Conservation (phyloP, 2,113 vertebrate species). For the Brachirus orientalis region DNA sequence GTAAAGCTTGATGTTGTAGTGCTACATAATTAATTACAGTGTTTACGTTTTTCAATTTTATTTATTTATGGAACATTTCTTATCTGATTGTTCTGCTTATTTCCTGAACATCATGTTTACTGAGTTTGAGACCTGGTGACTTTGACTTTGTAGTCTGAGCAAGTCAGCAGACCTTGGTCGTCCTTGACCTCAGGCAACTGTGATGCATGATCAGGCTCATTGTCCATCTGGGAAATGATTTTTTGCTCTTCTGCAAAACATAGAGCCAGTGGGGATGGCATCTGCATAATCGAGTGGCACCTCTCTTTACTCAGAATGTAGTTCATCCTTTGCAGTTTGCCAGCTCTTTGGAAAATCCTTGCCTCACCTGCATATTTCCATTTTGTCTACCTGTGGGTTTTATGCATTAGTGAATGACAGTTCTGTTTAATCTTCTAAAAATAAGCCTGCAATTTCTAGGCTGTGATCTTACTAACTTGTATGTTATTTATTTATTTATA, state of each 20-base stretch:
- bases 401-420: constrained; percentile 22
- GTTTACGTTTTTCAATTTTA: too few species aligned
- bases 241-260: constrained; percentile 30
- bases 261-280: constrained; percentile 34
- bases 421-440: constrained; percentile 18
- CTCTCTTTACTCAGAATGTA: constrained; percentile 26
- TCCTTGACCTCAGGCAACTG: constrained; percentile 39
- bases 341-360: constrained; percentile 1
- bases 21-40: constrained; percentile 14
- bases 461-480: neutral
- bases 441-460: constrained; percentile 10
- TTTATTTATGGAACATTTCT: constrained; percentile 3
- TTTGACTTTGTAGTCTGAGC: neutral
- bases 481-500: too few species aligned
- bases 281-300: constrained; percentile 28
- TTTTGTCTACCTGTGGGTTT: constrained; percentile 22
- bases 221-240: constrained; percentile 59
- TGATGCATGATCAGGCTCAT: constrained; percentile 46
- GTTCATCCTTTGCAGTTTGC: constrained; percentile 23
- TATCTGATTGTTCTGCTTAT: neutral
- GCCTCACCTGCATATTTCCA: neutral
- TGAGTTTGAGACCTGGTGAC: neutral
- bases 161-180: constrained; percentile 43
- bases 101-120: neutral
- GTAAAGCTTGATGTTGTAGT: constrained; percentile 6